Conservation (phyloP, 2,797 vertebrate species). For the Menidia menidia region DNA sequence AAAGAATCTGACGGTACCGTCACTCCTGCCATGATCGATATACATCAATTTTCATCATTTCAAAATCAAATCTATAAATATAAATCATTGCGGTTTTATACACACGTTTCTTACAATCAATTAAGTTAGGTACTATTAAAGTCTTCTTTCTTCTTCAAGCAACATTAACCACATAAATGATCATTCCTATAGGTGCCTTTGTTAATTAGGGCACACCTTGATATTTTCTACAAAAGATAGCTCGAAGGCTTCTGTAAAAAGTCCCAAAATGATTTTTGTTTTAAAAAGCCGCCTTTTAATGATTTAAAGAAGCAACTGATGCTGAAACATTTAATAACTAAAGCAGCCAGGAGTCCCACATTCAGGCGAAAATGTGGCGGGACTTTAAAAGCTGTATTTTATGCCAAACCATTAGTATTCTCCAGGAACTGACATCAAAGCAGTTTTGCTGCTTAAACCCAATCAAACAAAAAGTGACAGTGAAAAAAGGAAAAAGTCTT, state of each 20-base stretch:
- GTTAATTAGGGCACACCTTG: background rate
- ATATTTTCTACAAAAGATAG: background rate
- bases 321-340: background rate
- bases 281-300: background rate
- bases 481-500: too few relatives aligned
- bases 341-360: background rate
- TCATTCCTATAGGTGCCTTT: background rate
- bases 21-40: slow-evolving; percentile 17
- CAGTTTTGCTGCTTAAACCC: background rate
- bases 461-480: background rate
- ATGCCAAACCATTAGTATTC: background rate
- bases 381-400: background rate
- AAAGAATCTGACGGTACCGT: slow-evolving; percentile 12
- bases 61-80: background rate
- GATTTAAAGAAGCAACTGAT: background rate
- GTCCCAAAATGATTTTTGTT: too few relatives aligned
- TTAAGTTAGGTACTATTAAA: background rate
- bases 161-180: background rate
- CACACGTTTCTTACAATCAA: background rate
- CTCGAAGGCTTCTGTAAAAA: background rate
- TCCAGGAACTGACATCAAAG: background rate
- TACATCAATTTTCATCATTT: background rate
- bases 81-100: background rate
- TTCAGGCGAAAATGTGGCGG: background rate
- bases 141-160: too few relatives aligned